These are phyloP conservation scores for Plagiodera versicolora DNA, from an alignment of 2,888 invertebrate species.

Conservation along the genomic window DNA sequence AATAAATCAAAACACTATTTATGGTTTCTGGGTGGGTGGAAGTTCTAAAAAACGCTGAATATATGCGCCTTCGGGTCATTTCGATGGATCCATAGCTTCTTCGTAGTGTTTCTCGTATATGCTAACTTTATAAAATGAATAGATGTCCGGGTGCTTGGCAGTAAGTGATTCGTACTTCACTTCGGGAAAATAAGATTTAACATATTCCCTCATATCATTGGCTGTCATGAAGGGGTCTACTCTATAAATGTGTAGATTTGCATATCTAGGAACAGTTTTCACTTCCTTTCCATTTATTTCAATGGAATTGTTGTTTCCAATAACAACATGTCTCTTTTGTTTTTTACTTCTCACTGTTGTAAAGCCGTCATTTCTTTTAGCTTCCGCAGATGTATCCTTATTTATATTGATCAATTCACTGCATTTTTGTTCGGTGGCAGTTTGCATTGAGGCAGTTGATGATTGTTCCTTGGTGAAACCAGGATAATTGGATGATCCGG, in stretches of 20 bases:
- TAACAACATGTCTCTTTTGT: too few relatives aligned
- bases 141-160: too few relatives aligned
- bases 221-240: not conserved
- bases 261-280: not conserved
- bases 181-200: not conserved
- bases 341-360: not conserved
- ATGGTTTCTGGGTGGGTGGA: not conserved
- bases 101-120: too few relatives aligned
- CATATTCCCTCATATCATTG: not conserved
- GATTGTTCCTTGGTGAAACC: not conserved
- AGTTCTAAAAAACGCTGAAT: not conserved
- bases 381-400: not conserved
- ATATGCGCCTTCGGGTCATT: not conserved
- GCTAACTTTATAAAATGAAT: too few relatives aligned
- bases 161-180: too few relatives aligned
- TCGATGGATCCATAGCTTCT: too few relatives aligned
- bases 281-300: slow-evolving; percentile 1
- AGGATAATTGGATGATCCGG: not conserved
- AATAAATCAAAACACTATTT: too few relatives aligned
- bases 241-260: too few relatives aligned
- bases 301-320: too few relatives aligned
- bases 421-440: too few relatives aligned
- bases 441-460: too few relatives aligned
- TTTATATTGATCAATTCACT: too few relatives aligned
- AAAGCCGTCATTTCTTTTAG: not conserved